phyloP scores from a whole-genome alignment of 2,113 vertebrate species.

The Alligator sinensis region DNA sequence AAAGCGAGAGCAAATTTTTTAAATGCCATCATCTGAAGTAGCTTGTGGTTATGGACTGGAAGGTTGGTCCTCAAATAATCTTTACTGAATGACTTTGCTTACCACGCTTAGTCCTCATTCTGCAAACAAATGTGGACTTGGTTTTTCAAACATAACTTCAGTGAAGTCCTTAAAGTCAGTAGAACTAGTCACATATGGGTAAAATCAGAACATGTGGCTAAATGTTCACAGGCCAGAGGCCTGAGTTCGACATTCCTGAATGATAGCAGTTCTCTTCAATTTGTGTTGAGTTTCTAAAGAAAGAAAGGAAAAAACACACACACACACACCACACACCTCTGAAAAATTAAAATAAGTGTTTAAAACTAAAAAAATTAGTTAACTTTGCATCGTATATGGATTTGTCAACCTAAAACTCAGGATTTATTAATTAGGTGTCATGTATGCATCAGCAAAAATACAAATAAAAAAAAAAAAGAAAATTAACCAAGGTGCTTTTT shows the following conservation, averaged over 20 bases:
- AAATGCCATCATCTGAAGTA: slow-evolving; percentile 3
- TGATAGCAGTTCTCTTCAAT: not conserved
- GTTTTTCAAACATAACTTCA: not conserved
- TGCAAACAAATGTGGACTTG: not conserved
- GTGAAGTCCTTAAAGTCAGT: not conserved
- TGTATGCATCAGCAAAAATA: too few species aligned
- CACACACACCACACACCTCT: too few species aligned
- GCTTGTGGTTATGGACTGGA: not conserved
- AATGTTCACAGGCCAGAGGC: not conserved
- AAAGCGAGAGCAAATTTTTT: not conserved
- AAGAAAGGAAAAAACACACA: not conserved
- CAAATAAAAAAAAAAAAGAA: too few species aligned
- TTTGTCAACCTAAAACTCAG: too few species aligned
- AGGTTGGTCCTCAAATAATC: not conserved
- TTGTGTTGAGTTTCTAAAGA: not conserved
- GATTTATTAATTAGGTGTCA: too few species aligned
- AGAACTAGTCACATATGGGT: not conserved
- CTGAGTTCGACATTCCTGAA: not conserved
- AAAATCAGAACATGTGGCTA: not conserved
- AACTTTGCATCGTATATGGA: too few species aligned
- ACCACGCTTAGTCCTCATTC: not conserved
- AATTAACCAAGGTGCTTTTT: too few species aligned
- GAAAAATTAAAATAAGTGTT: too few species aligned
- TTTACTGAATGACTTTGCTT: not conserved
- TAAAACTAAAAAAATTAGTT: too few species aligned